Evolutionary conservation across 2,797 vertebrate species (phyloP).

Genomic region (Harpagifer antarcticus): DNA sequence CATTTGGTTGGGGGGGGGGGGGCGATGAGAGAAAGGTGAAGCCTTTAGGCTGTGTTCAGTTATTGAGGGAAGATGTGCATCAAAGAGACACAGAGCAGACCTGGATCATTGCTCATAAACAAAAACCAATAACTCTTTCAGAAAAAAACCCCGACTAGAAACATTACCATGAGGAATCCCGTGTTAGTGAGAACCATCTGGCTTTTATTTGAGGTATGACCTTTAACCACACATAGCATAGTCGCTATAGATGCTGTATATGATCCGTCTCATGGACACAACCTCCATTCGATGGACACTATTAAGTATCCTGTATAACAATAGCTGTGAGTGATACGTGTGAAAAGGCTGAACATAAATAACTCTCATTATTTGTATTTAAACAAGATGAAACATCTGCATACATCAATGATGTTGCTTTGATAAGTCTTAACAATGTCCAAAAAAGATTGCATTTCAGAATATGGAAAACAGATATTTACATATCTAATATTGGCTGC

Average conservation of each 20-base stretch:
- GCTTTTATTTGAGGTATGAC: conserved; percentile 20
- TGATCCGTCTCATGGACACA: background rate
- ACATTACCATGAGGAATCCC: background rate
- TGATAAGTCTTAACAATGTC: background rate
- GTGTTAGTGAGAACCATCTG: conserved; percentile 20
- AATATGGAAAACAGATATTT: conserved; percentile 8
- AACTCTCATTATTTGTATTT: conserved; percentile 8
- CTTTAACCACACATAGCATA: background rate
- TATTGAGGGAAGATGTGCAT: conserved; percentile 8
- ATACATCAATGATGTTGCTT: background rate
- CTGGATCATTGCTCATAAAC: conserved; percentile 25
- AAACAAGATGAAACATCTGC: too few species aligned
- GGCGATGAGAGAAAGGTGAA: conserved; percentile 1
- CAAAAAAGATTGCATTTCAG: conserved; percentile 3
- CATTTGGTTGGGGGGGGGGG: conserved; percentile 5
- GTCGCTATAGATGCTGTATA: background rate
- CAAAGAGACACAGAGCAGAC: background rate
- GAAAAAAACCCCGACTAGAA: conserved; percentile 9
- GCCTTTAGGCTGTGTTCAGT: background rate
- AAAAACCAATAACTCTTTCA: conserved; percentile 24
- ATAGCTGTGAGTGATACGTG: background rate
- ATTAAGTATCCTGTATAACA: background rate
- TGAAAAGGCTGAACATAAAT: conserved; percentile 2
- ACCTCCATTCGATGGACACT: background rate
- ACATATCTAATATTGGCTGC: background rate